Evolutionary conservation across 2,113 vertebrate species (phyloP).

Genomic region (Rhinoderma darwinii): DNA sequence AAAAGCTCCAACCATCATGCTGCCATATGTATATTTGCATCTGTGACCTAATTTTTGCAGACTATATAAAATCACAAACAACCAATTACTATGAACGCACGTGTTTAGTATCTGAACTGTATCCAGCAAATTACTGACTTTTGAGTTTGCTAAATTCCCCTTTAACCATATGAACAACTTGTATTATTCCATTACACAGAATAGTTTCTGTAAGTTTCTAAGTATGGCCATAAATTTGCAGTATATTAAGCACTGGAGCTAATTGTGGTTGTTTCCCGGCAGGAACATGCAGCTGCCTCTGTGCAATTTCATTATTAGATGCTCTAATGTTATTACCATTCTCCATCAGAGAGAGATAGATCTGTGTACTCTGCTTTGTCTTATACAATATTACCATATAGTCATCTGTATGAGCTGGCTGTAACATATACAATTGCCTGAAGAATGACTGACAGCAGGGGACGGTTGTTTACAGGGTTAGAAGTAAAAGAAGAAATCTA

Average conservation of each 20-base stretch:
- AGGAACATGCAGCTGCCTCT: slow-evolving; percentile 44
- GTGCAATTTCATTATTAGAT: slow-evolving; percentile 43
- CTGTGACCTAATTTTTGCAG: too few species aligned
- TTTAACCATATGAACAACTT: neutral
- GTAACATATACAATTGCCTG: neutral
- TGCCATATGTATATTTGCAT: too few species aligned
- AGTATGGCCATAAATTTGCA: neutral
- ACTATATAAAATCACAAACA: too few species aligned
- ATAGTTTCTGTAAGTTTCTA: slow-evolving; percentile 10
- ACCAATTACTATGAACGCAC: neutral
- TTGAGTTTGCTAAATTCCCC: neutral
- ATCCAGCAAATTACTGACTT: neutral
- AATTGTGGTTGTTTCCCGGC: slow-evolving; percentile 38
- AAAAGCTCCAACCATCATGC: too few species aligned
- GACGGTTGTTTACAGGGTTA: neutral
- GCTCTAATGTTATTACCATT: slow-evolving; percentile 39
- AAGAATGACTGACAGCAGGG: slow-evolving; percentile 9
- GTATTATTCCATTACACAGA: neutral
- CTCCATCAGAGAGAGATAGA: slow-evolving; percentile 47
- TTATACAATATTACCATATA: slow-evolving; percentile 19
- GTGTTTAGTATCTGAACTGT: too few species aligned
- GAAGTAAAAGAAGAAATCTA: neutral
- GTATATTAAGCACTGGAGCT: slow-evolving; percentile 28
- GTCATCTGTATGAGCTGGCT: slow-evolving; percentile 21
- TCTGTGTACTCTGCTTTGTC: slow-evolving; percentile 10